Conservation (phyloP, 2,113 vertebrate species). For the Edolisoma coerulescens region DNA sequence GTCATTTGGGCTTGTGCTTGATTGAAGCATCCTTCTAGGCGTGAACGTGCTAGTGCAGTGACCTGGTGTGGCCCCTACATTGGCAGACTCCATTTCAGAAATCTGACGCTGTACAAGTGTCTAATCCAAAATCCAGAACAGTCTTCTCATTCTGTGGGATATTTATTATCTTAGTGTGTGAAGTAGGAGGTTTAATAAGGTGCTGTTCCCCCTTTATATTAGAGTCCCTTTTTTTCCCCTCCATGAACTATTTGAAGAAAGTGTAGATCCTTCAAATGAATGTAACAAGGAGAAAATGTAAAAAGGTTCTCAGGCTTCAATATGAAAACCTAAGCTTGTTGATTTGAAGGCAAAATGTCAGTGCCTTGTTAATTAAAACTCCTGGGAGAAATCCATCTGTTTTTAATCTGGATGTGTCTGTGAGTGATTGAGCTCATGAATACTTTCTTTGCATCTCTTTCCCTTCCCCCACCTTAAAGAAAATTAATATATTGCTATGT, state of each 20-base stretch:
- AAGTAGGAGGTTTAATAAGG: not conserved
- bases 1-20: slow-evolving; percentile 40
- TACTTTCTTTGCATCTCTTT: not conserved
- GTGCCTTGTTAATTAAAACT: not conserved
- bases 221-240: not conserved
- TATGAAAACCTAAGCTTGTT: not conserved
- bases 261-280: not conserved
- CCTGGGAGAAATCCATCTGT: not conserved
- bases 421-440: not conserved
- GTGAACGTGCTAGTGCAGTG: not conserved
- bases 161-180: not conserved
- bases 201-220: not conserved
- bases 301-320: not conserved
- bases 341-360: slow-evolving; percentile 2
- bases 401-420: not conserved
- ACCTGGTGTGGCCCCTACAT: not conserved
- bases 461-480: not conserved
- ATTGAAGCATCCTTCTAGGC: slow-evolving; percentile 28
- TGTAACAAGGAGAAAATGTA: not conserved
- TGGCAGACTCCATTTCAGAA: not conserved
- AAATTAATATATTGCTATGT: not conserved
- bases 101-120: not conserved
- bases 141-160: not conserved
- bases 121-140: not conserved
- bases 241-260: not conserved